These are phyloP conservation scores for Hepsetus odoe DNA, from an alignment of 2,113 vertebrate genomes.

Conservation along the genomic window DNA sequence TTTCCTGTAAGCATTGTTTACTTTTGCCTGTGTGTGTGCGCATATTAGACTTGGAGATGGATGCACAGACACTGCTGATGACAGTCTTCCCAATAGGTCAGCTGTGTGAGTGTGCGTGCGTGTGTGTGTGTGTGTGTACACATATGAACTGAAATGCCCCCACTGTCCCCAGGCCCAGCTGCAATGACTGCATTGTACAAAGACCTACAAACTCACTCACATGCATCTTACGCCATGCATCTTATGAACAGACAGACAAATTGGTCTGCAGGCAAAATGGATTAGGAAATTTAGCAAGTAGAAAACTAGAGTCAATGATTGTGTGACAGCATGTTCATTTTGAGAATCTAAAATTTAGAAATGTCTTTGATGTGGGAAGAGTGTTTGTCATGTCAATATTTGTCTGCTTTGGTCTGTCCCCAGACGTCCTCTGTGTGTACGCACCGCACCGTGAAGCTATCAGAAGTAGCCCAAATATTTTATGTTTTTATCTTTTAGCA, in stretches of 20 bases:
- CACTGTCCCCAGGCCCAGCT: slow-evolving; percentile 60
- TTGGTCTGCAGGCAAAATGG: slow-evolving; percentile 70
- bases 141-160: slow-evolving; percentile 65
- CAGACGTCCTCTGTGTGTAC: slow-evolving; percentile 70
- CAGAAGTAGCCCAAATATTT: slow-evolving; percentile 76
- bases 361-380: slow-evolving; percentile 58
- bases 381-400: slow-evolving; percentile 75
- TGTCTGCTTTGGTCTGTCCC: slow-evolving; percentile 74
- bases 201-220: slow-evolving; percentile 17
- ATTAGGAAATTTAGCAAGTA: slow-evolving; percentile 69
- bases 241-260: slow-evolving; percentile 63
- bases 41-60: neutral
- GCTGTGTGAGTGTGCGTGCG: neutral
- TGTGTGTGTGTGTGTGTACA: neutral
- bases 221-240: neutral
- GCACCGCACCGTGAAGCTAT: slow-evolving; percentile 77
- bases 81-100: neutral
- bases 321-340: slow-evolving; percentile 70
- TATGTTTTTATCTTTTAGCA: slow-evolving; percentile 64
- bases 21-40: slow-evolving; percentile 59
- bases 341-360: slow-evolving; percentile 63
- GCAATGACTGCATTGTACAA: slow-evolving; percentile 64
- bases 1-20: slow-evolving; percentile 45
- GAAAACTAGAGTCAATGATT: slow-evolving; percentile 61
- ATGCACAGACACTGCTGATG: neutral